These are phyloP conservation scores for Leptinotarsa rubiginosa DNA, from an alignment of 2,888 invertebrate genomes.

Conservation along the genomic window DNA sequence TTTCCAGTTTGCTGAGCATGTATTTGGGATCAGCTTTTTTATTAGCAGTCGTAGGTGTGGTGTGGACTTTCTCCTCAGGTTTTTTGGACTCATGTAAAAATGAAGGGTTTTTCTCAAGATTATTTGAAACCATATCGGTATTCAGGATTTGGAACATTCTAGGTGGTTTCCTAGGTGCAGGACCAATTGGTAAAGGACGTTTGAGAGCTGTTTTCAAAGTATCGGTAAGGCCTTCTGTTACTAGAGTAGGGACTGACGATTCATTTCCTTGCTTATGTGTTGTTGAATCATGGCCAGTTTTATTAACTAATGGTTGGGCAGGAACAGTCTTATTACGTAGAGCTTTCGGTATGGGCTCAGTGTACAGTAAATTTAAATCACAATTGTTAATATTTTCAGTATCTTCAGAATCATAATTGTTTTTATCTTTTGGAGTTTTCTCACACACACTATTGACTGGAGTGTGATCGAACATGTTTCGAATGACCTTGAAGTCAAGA, in stretches of 20 bases:
- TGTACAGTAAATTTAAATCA: slow-evolving; percentile 56
- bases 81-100: slow-evolving; percentile 52
- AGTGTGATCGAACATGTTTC: slow-evolving; percentile 55
- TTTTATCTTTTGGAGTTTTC: slow-evolving; percentile 28
- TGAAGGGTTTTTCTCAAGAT: slow-evolving; percentile 48
- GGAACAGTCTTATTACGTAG: slow-evolving; percentile 49
- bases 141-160: slow-evolving; percentile 70
- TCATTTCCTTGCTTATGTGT: slow-evolving; percentile 55
- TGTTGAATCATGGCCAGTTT: slow-evolving; percentile 52
- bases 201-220: slow-evolving; percentile 76
- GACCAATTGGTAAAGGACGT: slow-evolving; percentile 76
- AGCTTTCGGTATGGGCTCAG: slow-evolving; percentile 62
- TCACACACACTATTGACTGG: slow-evolving; percentile 29
- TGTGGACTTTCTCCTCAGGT: slow-evolving; percentile 39
- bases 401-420: slow-evolving; percentile 28
- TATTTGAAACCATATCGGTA: slow-evolving; percentile 25
- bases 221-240: slow-evolving; percentile 64
- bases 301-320: slow-evolving; percentile 31
- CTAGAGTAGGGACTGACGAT: slow-evolving; percentile 21
- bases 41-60: slow-evolving; percentile 40
- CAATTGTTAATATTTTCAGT: slow-evolving; percentile 43
- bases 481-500: slow-evolving; percentile 56
- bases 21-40: slow-evolving; percentile 69
- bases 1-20: slow-evolving; percentile 75
- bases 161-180: slow-evolving; percentile 83